These are phyloP conservation scores for Silurus lanzhouensis DNA, from an alignment of 2,797 vertebrate species.

Conservation along the genomic window DNA sequence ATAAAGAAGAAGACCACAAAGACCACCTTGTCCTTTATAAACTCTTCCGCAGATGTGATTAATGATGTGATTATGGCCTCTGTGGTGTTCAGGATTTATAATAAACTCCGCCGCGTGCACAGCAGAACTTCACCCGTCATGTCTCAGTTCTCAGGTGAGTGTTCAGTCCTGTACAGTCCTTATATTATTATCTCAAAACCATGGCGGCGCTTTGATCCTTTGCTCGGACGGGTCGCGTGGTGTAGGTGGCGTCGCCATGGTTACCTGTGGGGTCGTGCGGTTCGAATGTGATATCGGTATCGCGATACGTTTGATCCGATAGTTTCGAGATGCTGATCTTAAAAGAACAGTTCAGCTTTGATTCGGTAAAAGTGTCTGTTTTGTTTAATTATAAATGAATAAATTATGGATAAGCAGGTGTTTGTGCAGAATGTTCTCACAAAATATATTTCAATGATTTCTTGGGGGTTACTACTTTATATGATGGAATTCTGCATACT, in stretches of 20 bases:
- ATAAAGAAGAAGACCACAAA: background rate
- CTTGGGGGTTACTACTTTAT: too few species aligned
- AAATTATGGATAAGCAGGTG: too few species aligned
- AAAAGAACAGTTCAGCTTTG: background rate
- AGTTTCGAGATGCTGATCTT: background rate
- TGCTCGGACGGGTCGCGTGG: background rate
- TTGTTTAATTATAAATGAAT: too few species aligned
- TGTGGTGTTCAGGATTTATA: slow-evolving; percentile 12
- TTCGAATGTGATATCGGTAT: background rate
- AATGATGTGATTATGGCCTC: slow-evolving; percentile 35
- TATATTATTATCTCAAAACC: too few species aligned
- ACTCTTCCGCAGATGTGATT: background rate
- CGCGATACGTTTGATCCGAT: background rate
- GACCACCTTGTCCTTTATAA: background rate
- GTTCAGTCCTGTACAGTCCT: background rate
- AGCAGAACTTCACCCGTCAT: background rate
- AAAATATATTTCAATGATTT: too few species aligned
- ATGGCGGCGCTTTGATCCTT: too few species aligned
- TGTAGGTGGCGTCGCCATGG: background rate
- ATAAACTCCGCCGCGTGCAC: slow-evolving; percentile 13
- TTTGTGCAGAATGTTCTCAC: too few species aligned
- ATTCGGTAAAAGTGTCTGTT: background rate
- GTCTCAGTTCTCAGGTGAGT: slow-evolving; percentile 35
- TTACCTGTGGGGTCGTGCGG: too few species aligned
- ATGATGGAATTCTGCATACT: too few species aligned